Base-by-base conservation (phyloP, 2,888 invertebrate genomes). In the Dyspetes luteomarginatus region DNA sequence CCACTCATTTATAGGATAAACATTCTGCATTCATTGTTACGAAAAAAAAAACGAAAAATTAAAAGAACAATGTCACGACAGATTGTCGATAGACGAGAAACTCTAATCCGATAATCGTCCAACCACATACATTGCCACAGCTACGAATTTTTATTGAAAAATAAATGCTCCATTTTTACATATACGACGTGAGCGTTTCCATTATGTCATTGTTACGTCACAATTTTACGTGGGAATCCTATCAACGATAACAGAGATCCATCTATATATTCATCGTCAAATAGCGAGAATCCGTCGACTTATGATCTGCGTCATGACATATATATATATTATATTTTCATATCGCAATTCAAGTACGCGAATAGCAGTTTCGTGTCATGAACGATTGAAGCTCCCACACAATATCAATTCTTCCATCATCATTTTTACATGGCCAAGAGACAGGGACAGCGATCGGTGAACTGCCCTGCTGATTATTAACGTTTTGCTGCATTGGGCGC, bases 391-490 rank as follows among this genome's bases (percentile, higher is more conserved):
- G n/a, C n/a, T n/a, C n/a, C 62, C 73, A 72, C 72, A 68, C 67
- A 68, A 78, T 64, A 78, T 43, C 43, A 62, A 68, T 68, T 68
- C n/a, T n/a, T n/a, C n/a, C n/a, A n/a, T n/a, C n/a, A n/a, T n/a
- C n/a, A n/a, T n/a, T n/a, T n/a, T n/a, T n/a, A n/a, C n/a, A n/a
- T n/a, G n/a, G n/a, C n/a, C n/a, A n/a, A n/a, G n/a, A n/a, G n/a
- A n/a, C n/a, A n/a, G n/a, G n/a, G n/a, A n/a, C n/a, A n/a, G n/a
- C n/a, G n/a, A n/a, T n/a, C n/a, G n/a, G n/a, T n/a, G n/a, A n/a
- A n/a, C n/a, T n/a, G n/a, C n/a, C n/a, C n/a, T n/a, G n/a, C n/a
- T n/a, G n/a, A n/a, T n/a, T n/a, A n/a, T n/a, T n/a, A n/a, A n/a
- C n/a, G n/a, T n/a, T n/a, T n/a, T n/a, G n/a, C n/a, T n/a, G n/a